These are phyloP conservation scores for Agapornis roseicollis DNA, from an alignment of 2,113 vertebrate species.

Conservation along the genomic window DNA sequence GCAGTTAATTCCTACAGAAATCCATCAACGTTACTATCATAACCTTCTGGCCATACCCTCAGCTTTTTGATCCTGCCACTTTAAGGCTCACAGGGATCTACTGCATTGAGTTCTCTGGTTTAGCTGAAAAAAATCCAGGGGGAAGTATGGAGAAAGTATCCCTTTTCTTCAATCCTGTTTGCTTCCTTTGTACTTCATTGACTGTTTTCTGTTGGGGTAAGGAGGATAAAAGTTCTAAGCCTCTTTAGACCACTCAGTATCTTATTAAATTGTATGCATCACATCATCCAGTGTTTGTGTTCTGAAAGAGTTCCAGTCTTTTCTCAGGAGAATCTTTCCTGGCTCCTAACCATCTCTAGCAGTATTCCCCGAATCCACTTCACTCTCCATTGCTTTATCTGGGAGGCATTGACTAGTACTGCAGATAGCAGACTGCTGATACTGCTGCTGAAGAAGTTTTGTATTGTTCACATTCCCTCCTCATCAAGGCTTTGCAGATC, in stretches of 20 bases:
- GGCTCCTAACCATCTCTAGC: not conserved
- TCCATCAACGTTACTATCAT: not conserved
- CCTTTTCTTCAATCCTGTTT: not conserved
- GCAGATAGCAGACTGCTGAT: not conserved
- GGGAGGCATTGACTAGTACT: accelerated
- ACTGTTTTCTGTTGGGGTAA: not conserved
- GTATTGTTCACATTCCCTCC: not conserved
- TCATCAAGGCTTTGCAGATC: not conserved
- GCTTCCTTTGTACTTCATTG: not conserved
- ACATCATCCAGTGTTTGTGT: not conserved
- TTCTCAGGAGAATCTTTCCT: not conserved
- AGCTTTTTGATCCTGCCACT: not conserved
- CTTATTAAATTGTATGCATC: not conserved
- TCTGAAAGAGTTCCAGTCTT: not conserved
- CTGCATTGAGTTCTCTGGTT: not conserved
- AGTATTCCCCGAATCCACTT: not conserved
- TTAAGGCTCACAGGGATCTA: not conserved
- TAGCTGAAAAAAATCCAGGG: not conserved
- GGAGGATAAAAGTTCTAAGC: not conserved
- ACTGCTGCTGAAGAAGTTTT: not conserved
- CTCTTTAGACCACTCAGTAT: not conserved
- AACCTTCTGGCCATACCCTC: not conserved
- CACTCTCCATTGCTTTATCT: not conserved
- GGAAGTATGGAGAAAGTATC: not conserved
- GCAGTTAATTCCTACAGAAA: not conserved